Evolutionary conservation across 2,113 vertebrate species (phyloP), one percentile per base, ranked within the genome.

Genomic region (Benitochromis conjunctus): DNA sequence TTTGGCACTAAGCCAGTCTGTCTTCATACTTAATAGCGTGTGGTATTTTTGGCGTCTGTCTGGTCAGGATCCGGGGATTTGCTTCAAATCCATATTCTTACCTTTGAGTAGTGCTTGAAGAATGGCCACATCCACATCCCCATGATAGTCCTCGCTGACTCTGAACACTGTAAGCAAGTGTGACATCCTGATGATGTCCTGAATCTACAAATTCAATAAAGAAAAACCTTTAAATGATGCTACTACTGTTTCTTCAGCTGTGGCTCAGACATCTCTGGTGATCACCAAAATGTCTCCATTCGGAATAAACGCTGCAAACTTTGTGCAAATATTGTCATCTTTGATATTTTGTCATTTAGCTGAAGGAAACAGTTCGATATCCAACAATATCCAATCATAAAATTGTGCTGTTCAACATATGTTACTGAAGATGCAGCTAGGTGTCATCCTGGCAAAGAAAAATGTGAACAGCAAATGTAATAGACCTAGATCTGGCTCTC

Each of bases 31-130:
- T 69, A 74, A 41, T 13, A 9, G 16, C 38, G 3, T 51, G 41
- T 9, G 54, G 55, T 31, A 16, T 1, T 1, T 16, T 21, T 74
- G 5, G 16, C 77, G 43, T 55, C 38, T 19, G 36, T 57, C 41
- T 16, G 69, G 57, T 71, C 55, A 76, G 4, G 12, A 5, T 38
- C 41, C 34, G 9, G 9, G 7, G 5, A 58, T 81, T 46, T 31
- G 21, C 13, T n/a, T 62, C 46, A 69, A 78, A 83, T 26, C 6
- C 24, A 58, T 9, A 14, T 9, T 18, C 54, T 18, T 54, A 99
- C 99, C 98, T 97, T 99, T 99, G 36, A 99, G 95, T 46, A 99
- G 93, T 1, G 98, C 98, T 85, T 99, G 97, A 14, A 99, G 97
- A 91, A 99, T 99, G 78, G 99, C 98, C 81, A 99, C 96, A 5